Percentiles rank a stretch among this genome's conserved stretches.
Conservation (phyloP, 2,797 vertebrate genomes). For the Epinephelus coioides region DNA sequence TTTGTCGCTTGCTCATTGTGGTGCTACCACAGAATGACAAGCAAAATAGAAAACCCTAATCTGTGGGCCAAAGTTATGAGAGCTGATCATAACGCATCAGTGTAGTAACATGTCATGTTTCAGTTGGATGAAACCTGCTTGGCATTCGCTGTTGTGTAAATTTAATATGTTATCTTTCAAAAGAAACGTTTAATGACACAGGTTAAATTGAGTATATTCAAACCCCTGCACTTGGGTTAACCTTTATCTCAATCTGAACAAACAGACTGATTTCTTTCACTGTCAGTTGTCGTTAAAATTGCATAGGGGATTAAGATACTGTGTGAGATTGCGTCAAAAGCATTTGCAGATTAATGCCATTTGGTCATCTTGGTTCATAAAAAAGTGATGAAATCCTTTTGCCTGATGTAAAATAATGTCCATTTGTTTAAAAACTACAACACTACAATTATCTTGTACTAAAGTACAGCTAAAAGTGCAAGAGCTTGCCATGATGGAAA, state of each 20-base stretch:
- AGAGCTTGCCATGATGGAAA: background rate
- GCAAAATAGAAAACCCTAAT: constrained; percentile 49
- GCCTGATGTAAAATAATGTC: background rate
- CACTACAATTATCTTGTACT: background rate
- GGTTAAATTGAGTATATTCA: background rate
- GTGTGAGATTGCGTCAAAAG: background rate
- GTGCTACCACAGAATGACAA: constrained; percentile 62
- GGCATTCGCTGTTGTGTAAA: constrained; percentile 2
- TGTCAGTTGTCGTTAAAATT: background rate
- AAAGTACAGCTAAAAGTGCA: background rate
- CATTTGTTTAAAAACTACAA: background rate
- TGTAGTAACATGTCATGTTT: constrained; percentile 31
- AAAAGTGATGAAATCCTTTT: background rate
- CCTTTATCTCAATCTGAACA: constrained; percentile 18
- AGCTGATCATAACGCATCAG: constrained; percentile 49
- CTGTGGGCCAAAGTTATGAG: constrained; percentile 50
- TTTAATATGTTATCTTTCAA: constrained; percentile 4
- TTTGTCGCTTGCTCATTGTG: constrained; percentile 58
- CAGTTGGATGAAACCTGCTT: background rate
- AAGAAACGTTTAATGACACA: background rate
- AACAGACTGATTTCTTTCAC: background rate
- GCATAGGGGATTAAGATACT: background rate
- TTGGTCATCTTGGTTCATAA: background rate
- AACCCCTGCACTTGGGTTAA: constrained; percentile 14
- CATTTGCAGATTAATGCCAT: background rate